Conservation (phyloP, 2,113 vertebrate genomes). For the Cyprinodon variegatus region DNA sequence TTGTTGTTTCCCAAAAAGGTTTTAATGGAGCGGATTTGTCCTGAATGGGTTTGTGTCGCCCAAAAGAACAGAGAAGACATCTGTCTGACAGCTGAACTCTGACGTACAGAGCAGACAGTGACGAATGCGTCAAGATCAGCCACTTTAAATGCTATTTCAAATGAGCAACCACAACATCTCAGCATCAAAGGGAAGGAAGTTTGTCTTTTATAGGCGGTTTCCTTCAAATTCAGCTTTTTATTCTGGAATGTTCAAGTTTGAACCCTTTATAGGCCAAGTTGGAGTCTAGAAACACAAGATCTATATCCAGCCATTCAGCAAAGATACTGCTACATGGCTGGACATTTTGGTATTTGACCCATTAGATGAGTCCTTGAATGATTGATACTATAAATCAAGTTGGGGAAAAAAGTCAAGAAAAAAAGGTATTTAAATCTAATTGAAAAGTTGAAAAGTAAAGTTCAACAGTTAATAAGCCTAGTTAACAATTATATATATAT, state of each 20-base stretch:
- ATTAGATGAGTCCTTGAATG: too few species aligned
- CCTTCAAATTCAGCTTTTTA: not conserved
- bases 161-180: not conserved
- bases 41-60: not conserved
- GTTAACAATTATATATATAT: too few species aligned
- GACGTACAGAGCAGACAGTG: not conserved
- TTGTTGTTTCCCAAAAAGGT: not conserved
- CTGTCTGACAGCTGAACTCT: constrained; percentile 24
- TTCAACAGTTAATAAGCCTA: too few species aligned
- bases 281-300: too few species aligned
- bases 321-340: too few species aligned
- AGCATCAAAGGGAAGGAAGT: constrained; percentile 8
- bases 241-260: not conserved
- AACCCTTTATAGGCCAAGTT: too few species aligned
- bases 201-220: constrained; percentile 1
- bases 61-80: not conserved
- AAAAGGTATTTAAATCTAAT: too few species aligned
- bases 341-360: too few species aligned
- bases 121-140: not conserved
- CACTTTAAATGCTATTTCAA: not conserved
- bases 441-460: too few species aligned
- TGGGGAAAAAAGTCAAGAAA: too few species aligned
- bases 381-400: too few species aligned
- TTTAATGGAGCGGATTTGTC: not conserved
- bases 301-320: too few species aligned